phyloP scores from a whole-genome alignment of 1,140 invertebrate species.

The Pachyrhynchus sulphureomaculatus region DNA sequence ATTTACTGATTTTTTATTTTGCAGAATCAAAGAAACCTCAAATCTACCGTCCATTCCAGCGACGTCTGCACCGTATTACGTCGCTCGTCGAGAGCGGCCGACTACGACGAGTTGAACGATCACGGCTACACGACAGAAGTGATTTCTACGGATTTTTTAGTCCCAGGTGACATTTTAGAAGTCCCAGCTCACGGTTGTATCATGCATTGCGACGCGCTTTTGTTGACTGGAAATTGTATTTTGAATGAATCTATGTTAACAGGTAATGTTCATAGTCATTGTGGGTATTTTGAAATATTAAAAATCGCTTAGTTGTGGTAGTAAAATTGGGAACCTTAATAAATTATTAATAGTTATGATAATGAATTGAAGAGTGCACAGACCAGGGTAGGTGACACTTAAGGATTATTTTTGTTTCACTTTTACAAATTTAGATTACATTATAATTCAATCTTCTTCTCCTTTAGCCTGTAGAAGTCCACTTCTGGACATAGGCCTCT shows the following conservation, averaged over 20 bases:
- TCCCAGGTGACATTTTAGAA: constrained; percentile 80
- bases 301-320: not conserved
- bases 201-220: constrained; percentile 83
- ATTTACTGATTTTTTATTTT: too few species aligned
- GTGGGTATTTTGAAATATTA: not conserved
- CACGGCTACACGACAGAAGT: constrained; percentile 31
- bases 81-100: constrained; percentile 37
- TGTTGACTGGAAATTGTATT: constrained; percentile 84
- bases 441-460: too few species aligned
- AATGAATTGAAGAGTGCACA: too few species aligned
- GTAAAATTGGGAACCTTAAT: too few species aligned
- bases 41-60: constrained; percentile 68
- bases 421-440: too few species aligned
- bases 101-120: constrained; percentile 28
- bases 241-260: constrained; percentile 98
- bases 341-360: too few species aligned
- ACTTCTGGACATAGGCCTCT: too few species aligned
- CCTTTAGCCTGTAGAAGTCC: too few species aligned
- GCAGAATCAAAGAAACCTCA: constrained; percentile 72
- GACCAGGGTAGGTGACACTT: too few species aligned
- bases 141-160: constrained; percentile 64
- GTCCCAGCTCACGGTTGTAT: constrained; percentile 76
- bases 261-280: constrained; percentile 55
- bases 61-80: constrained; percentile 65
- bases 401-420: too few species aligned